Percentiles rank a stretch among this genome's conserved stretches.
These are phyloP conservation scores for Bruchidius siliquastri DNA, from an alignment of 2,888 invertebrate genomes.

Conservation along the genomic window DNA sequence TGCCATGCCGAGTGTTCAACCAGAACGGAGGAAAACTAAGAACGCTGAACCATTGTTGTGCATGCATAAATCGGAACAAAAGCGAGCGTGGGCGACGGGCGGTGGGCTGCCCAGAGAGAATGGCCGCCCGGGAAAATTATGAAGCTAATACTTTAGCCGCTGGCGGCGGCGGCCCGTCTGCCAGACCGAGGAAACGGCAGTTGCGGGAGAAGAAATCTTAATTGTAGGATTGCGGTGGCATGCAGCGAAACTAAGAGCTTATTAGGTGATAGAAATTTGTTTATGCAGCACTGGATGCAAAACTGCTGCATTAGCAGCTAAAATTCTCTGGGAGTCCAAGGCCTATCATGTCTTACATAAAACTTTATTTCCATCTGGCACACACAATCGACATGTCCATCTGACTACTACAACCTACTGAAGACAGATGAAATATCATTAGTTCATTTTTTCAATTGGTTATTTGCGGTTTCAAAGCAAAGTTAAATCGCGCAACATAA, in stretches of 20 bases:
- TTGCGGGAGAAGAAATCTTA: slow-evolving; percentile 28
- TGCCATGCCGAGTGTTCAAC: slow-evolving; percentile 10
- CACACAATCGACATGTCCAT: too few species aligned
- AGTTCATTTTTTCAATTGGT: too few species aligned
- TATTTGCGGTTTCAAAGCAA: too few species aligned
- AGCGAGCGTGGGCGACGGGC: slow-evolving; percentile 1
- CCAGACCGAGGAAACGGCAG: neutral
- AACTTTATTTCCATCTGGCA: too few species aligned
- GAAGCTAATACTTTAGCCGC: slow-evolving; percentile 14
- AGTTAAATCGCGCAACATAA: too few species aligned
- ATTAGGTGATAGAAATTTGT: neutral
- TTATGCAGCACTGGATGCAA: too few species aligned
- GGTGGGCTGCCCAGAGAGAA: slow-evolving; percentile 9
- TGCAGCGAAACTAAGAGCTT: neutral
- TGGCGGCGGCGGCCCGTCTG: neutral
- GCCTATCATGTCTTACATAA: too few species aligned
- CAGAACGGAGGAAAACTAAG: slow-evolving; percentile 17
- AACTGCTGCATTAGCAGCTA: too few species aligned
- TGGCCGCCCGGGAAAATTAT: slow-evolving; percentile 19
- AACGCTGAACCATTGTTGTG: slow-evolving; percentile 20
- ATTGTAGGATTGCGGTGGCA: slow-evolving; percentile 27
- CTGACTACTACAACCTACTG: too few species aligned
- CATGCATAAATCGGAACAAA: slow-evolving; percentile 20
- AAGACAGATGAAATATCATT: too few species aligned
- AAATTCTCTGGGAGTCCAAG: too few species aligned